Conservation (phyloP, 2,797 vertebrate genomes). For the Melanotaenia trifasciata region DNA sequence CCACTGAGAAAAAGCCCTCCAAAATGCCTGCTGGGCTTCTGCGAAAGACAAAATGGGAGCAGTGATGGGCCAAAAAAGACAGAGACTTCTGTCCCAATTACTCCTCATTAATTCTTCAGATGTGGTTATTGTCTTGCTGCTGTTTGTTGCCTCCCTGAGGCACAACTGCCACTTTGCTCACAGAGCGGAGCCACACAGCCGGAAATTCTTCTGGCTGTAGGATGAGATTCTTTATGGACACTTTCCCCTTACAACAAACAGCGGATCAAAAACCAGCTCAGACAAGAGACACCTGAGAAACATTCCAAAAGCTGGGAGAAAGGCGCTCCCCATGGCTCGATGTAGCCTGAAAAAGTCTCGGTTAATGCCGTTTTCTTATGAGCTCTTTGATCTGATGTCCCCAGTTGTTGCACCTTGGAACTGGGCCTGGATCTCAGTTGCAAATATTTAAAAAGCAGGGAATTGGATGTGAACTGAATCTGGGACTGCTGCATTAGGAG, state of each 20-base stretch:
- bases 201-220: constrained; percentile 6
- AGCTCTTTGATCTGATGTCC: constrained; percentile 52
- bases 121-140: constrained; percentile 26
- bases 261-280: constrained; percentile 28
- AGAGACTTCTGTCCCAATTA: constrained; percentile 23
- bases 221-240: constrained; percentile 5
- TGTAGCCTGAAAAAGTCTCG: constrained; percentile 35
- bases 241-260: constrained; percentile 12
- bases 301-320: constrained; percentile 37
- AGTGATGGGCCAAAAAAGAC: constrained; percentile 16
- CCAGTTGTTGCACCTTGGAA: constrained; percentile 41
- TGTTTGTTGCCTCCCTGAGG: constrained; percentile 6
- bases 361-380: constrained; percentile 55
- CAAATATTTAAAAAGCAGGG: constrained; percentile 32
- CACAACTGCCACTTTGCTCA: neutral
- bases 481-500: neutral
- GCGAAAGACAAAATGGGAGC: constrained; percentile 20
- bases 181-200: neutral
- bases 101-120: constrained; percentile 18
- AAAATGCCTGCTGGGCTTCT: neutral
- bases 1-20: neutral
- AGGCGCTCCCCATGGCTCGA: constrained; percentile 26
- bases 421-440: constrained; percentile 19
- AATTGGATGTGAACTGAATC: constrained; percentile 14
- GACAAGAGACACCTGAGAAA: constrained; percentile 26